Evolutionary conservation across 2,113 vertebrate genomes (phyloP), one percentile per base, ranked within the genome.

Genomic region (Antechinus flavipes): DNA sequence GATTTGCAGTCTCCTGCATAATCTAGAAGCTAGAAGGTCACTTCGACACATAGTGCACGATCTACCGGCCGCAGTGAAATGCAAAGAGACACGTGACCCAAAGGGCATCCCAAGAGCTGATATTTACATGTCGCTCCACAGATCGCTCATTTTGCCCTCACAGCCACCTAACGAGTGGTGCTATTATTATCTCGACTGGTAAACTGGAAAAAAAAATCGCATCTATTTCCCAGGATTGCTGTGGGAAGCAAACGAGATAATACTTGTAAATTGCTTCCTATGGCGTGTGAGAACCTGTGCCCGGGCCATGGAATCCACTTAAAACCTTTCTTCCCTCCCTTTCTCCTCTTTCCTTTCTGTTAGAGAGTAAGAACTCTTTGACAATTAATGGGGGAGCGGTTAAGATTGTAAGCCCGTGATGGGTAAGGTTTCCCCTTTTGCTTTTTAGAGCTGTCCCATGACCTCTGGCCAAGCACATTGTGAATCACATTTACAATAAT

Each of bases 331-430:
- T 68, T 49, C 42, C 56, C 14, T 84, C 42, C 46, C 23, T 68
- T n/a, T 4, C 46, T 9, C 8, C 90, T 10, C 23, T 10, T 46
- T 49, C 23, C 3, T 49, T 90, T 24, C 91, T 84, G 93, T 93
- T 22, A 92, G 47, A 56, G 10, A 55, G 6, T 94, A 92, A 25
- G 26, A 93, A 30, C 30, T 90, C 27, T 92, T 96, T 95, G 90
- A 91, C 94, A 95, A 91, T 30, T 27, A 27, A 2, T 58, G 56
- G 56, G 56, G 27, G 27, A 30, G 27, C 26, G 2, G 58, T 30
- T 30, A 30, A 61, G 58, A 61, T 61, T 68, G 58, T 30, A 68
- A 30, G 35, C 12, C 58, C 14, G 61, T 35, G 30, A 30, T 35
- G 30, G 11, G 2, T 14, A 35, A 68, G 11, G 61, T 68, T 11